phyloP scores from a whole-genome alignment of 2,888 invertebrate species.

The Drosophila dives region DNA sequence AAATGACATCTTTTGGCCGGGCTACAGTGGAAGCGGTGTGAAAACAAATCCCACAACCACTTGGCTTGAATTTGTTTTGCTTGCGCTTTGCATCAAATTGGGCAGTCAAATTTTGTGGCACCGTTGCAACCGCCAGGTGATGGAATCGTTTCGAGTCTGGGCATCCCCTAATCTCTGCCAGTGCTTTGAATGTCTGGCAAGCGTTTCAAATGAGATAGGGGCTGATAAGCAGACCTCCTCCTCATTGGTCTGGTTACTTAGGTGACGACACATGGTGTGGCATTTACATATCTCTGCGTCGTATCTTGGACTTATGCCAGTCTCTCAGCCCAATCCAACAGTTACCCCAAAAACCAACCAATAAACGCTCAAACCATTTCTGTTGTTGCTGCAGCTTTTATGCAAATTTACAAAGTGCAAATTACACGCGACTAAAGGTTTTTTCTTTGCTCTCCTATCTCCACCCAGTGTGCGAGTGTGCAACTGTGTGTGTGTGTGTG shows the following conservation, averaged over 20 bases:
- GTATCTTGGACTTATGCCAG: conserved; percentile 78
- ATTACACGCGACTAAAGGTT: conserved; percentile 82
- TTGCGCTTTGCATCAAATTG: conserved; percentile 68
- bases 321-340: conserved; percentile 47
- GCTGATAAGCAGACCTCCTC: neutral
- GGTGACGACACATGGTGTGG: conserved; percentile 78
- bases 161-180: conserved; percentile 36
- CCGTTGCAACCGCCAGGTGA: conserved; percentile 36
- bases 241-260: conserved; percentile 47
- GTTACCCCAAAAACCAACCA: conserved; percentile 2
- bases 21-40: conserved; percentile 35
- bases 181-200: conserved; percentile 58
- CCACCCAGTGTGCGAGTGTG: neutral
- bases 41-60: conserved; percentile 8
- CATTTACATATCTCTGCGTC: conserved; percentile 71
- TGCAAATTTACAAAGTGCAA: conserved; percentile 83
- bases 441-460: conserved; percentile 64
- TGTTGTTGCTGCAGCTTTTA: conserved; percentile 71
- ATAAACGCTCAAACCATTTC: neutral
- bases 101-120: conserved; percentile 66
- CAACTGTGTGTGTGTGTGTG: conserved; percentile 15
- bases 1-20: conserved; percentile 55
- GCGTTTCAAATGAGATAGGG: conserved; percentile 50
- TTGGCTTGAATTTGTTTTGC: conserved; percentile 66
- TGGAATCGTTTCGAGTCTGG: neutral